A percentile compares a stretch with the other conserved stretches of the same genome.
Conservation (phyloP, 2,797 vertebrate species). For the Catamblyrhynchus diadema region DNA sequence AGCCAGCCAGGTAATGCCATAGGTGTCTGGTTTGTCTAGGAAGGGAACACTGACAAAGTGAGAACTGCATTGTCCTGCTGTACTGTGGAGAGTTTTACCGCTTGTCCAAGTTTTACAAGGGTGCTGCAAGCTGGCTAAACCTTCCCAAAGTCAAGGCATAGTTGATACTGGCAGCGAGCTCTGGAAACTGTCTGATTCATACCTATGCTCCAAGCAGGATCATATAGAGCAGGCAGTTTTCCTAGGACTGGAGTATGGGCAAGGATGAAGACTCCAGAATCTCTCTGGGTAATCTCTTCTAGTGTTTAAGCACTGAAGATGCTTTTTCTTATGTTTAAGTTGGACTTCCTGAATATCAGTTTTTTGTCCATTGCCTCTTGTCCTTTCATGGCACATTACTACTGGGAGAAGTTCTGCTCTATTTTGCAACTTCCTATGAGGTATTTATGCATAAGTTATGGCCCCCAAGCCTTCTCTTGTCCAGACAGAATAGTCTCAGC, state of each 20-base stretch:
- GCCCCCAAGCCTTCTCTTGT: not conserved
- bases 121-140: not conserved
- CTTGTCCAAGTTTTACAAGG: not conserved
- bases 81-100: not conserved
- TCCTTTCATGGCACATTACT: not conserved
- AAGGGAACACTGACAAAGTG: accelerated
- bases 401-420: not conserved
- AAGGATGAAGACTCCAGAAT: not conserved
- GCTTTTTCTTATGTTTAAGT: not conserved
- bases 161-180: not conserved
- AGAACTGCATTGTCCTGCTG: not conserved
- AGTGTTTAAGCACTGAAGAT: not conserved
- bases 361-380: not conserved
- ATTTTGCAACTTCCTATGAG: not conserved
- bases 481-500: not conserved
- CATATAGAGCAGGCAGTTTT: not conserved
- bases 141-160: not conserved
- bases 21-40: not conserved
- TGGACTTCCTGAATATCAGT: not conserved
- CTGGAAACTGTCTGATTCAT: not conserved
- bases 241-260: not conserved
- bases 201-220: not conserved
- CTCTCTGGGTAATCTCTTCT: not conserved
- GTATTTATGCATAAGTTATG: not conserved
- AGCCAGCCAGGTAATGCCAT: not conserved